Evolutionary conservation across 2,888 invertebrate species (phyloP).

Genomic region (Rhyacophila evoluta): DNA sequence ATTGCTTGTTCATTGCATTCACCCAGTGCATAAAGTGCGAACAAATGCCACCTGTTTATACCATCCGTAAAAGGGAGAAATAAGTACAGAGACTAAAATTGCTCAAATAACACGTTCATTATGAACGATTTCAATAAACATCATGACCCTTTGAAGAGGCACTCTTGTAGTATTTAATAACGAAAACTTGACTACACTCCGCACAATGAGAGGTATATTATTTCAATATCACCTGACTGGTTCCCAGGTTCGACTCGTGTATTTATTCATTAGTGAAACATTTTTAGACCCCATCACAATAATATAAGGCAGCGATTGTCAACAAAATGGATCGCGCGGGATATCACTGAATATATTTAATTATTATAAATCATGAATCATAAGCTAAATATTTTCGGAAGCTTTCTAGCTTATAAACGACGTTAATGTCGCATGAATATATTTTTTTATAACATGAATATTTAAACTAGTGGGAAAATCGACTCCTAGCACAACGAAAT

Average conservation of each 20-base stretch:
- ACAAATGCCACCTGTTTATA: slow-evolving; percentile 13
- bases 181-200: slow-evolving; percentile 37
- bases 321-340: not conserved
- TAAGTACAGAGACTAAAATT: not conserved
- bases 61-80: not conserved
- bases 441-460: too few species aligned
- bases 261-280: slow-evolving; percentile 39
- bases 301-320: not conserved
- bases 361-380: too few species aligned
- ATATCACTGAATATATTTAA: not conserved
- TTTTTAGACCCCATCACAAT: slow-evolving; percentile 13
- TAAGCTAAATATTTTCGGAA: too few species aligned
- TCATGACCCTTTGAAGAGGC: slow-evolving; percentile 46
- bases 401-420: too few species aligned
- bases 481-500: too few species aligned
- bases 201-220: slow-evolving; percentile 25
- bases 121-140: slow-evolving; percentile 50
- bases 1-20: not conserved
- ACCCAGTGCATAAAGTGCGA: not conserved
- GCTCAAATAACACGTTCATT: slow-evolving; percentile 40
- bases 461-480: too few species aligned
- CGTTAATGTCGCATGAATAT: too few species aligned
- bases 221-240: slow-evolving; percentile 44
- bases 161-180: slow-evolving; percentile 47
- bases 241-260: slow-evolving; percentile 42